These are phyloP conservation scores for Himalopsyche kuldschensis DNA, from an alignment of 2,888 invertebrate genomes.

Conservation along the genomic window DNA sequence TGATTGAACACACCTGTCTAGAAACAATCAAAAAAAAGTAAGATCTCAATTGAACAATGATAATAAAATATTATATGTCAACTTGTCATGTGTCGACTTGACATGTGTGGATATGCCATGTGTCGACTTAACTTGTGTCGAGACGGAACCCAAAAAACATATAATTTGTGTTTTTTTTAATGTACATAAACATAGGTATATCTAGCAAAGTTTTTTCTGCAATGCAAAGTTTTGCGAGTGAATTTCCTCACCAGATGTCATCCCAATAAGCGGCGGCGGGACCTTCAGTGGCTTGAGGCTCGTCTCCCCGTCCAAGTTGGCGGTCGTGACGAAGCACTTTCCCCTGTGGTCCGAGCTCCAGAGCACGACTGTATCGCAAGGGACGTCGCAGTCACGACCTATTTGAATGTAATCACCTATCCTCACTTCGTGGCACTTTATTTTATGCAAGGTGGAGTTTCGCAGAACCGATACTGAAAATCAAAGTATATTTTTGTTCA, in stretches of 20 bases:
- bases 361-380: constrained; percentile 78
- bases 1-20: constrained; percentile 43
- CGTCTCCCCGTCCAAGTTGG: constrained; percentile 85
- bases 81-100: too few species aligned
- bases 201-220: too few species aligned
- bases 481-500: not conserved
- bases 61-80: too few species aligned
- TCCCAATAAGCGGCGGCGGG: constrained; percentile 47
- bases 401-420: constrained; percentile 80
- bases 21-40: not conserved
- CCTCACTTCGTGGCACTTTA: constrained; percentile 63
- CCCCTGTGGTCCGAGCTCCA: constrained; percentile 69
- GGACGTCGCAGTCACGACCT: constrained; percentile 72
- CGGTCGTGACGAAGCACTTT: constrained; percentile 78
- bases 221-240: not conserved
- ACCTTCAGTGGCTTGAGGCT: constrained; percentile 69
- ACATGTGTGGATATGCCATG: too few species aligned
- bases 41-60: too few species aligned
- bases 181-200: too few species aligned
- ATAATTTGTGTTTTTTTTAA: too few species aligned
- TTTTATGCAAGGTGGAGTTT: constrained; percentile 59
- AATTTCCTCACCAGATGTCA: constrained; percentile 1
- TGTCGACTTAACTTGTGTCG: too few species aligned
- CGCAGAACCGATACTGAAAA: constrained; percentile 60
- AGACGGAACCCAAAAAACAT: too few species aligned